These are phyloP conservation scores for Brachyptera risi DNA, from an alignment of 2,888 invertebrate species.

Conservation along the genomic window DNA sequence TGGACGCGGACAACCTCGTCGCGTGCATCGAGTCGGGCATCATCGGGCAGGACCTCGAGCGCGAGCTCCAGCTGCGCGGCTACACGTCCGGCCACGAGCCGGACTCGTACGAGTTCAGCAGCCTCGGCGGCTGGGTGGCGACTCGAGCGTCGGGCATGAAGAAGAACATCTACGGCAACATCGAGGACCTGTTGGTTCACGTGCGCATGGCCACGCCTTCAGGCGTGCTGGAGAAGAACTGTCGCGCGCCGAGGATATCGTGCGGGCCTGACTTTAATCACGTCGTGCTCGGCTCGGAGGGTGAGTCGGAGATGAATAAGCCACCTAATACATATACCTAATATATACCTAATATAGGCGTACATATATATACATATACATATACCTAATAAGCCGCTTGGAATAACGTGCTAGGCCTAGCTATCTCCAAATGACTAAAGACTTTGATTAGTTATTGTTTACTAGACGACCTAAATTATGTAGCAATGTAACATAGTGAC, in stretches of 20 bases:
- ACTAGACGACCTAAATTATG: too few species aligned
- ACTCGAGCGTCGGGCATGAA: slow-evolving; percentile 99
- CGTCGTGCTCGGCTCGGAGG: slow-evolving; percentile 87
- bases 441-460: too few species aligned
- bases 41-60: slow-evolving; percentile 90
- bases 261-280: slow-evolving; percentile 97
- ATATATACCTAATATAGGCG: too few species aligned
- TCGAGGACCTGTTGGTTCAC: slow-evolving; percentile 90
- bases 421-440: too few species aligned
- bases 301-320: slow-evolving; percentile 38
- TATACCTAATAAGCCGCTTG: too few species aligned
- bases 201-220: slow-evolving; percentile 80
- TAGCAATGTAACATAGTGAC: too few species aligned
- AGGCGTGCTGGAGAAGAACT: slow-evolving; percentile 80
- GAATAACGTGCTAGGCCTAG: too few species aligned
- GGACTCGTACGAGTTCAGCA: slow-evolving; percentile 60
- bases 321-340: neutral
- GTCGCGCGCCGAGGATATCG: slow-evolving; percentile 82
- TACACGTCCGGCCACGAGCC: slow-evolving; percentile 96
- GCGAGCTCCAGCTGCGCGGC: slow-evolving; percentile 70
- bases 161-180: slow-evolving; percentile 97
- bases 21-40: slow-evolving; percentile 87
- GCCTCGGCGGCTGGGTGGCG: slow-evolving; percentile 96
- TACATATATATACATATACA: too few species aligned
- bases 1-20: slow-evolving; percentile 79